Percentiles rank a stretch among this genome's conserved stretches.
These are phyloP conservation scores for Nautilus pompilius DNA, from an alignment of 1,140 invertebrate genomes.

Conservation along the genomic window DNA sequence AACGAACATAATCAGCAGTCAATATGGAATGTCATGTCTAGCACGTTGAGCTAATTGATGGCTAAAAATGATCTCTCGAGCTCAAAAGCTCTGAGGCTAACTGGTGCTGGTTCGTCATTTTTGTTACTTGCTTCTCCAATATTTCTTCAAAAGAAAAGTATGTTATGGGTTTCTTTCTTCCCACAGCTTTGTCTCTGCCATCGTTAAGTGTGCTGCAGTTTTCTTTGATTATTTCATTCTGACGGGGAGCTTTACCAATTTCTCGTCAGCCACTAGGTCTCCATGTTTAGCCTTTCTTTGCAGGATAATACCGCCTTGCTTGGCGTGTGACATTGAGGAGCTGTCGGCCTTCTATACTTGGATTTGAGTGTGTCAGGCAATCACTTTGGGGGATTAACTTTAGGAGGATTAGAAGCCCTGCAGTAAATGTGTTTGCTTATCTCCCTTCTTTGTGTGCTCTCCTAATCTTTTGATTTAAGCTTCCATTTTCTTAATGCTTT, in stretches of 20 bases:
- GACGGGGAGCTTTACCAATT: neutral
- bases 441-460: conserved; percentile 6
- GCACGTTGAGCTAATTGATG: no score
- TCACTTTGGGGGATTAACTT: conserved; percentile 20
- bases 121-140: no score
- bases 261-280: neutral
- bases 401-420: conserved; percentile 15
- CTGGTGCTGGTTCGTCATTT: no score
- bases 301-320: conserved; percentile 9
- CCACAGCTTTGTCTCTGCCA: neutral
- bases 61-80: no score
- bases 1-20: no score
- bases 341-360: conserved; percentile 16
- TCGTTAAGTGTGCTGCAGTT: neutral
- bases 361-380: conserved; percentile 21
- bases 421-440: conserved; percentile 28
- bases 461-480: conserved; percentile 5
- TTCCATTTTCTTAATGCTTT: conserved; percentile 1
- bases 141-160: conserved; percentile 1
- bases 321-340: conserved; percentile 13
- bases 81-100: no score
- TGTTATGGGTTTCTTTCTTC: neutral
- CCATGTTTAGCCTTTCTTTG: conserved; percentile 9
- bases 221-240: conserved; percentile 1
- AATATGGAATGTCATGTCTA: no score